Evolutionary conservation across 2,888 invertebrate species (phyloP).

Genomic region (Leucophora obtusa): DNA sequence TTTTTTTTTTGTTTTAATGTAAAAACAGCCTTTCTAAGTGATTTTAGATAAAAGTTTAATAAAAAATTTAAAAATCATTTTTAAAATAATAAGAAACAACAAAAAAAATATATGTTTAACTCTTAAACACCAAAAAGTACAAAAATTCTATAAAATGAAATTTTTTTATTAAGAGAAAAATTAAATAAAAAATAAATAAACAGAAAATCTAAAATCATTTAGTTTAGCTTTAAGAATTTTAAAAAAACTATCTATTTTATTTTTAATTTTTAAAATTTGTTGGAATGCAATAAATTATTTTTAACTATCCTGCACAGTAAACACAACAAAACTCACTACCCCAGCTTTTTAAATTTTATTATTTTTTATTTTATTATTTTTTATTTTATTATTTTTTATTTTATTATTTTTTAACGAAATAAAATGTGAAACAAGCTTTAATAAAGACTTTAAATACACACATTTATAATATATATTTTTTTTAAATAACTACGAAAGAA

Average conservation of each 20-base stretch:
- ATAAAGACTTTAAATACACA: constrained; percentile 61
- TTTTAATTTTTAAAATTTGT: constrained; percentile 12
- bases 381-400: constrained; percentile 25
- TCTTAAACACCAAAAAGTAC: constrained; percentile 63
- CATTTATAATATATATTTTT: constrained; percentile 37
- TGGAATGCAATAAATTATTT: constrained; percentile 52
- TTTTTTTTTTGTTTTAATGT: not conserved
- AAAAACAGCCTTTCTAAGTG: not conserved
- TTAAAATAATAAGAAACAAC: constrained; percentile 44
- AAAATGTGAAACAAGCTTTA: constrained; percentile 61
- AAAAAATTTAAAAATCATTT: constrained; percentile 58
- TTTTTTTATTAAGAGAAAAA: constrained; percentile 53
- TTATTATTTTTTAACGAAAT: constrained; percentile 31
- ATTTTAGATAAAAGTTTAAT: not conserved
- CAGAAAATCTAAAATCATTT: constrained; percentile 34
- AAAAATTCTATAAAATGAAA: constrained; percentile 61
- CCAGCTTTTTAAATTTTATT: constrained; percentile 42
- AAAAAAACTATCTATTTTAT: not conserved
- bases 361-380: constrained; percentile 46
- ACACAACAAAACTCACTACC: constrained; percentile 5
- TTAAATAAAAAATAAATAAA: constrained; percentile 19
- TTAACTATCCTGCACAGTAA: constrained; percentile 13
- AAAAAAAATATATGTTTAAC: constrained; percentile 44
- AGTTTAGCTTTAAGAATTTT: constrained; percentile 31
- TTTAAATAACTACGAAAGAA: constrained; percentile 26